Evolutionary conservation across 1,140 invertebrate species (phyloP).

Genomic region (Anoplophora glabripennis): DNA sequence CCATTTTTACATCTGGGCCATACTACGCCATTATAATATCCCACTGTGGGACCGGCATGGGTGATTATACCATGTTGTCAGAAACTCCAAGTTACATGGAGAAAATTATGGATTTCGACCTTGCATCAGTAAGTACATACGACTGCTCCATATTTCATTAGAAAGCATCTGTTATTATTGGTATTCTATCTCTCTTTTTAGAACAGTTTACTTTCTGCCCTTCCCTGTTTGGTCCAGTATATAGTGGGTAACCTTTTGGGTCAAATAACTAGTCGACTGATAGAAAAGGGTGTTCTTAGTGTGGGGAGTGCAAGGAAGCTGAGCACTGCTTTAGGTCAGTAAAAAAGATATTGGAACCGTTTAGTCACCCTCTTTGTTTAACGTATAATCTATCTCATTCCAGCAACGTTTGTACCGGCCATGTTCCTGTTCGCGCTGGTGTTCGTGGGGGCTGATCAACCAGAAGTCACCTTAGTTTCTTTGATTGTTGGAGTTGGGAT

Average conservation of each 20-base stretch:
- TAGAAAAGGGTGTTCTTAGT: background rate
- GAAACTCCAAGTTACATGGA: conserved; percentile 87
- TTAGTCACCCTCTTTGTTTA: background rate
- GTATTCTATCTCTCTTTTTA: conserved; percentile 43
- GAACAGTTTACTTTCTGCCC: conserved; percentile 68
- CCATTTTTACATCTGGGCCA: conserved; percentile 70
- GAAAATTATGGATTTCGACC: conserved; percentile 71
- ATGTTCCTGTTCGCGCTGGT: conserved; percentile 60
- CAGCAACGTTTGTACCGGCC: conserved; percentile 58
- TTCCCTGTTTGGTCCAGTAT: conserved; percentile 75
- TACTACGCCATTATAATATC: conserved; percentile 77
- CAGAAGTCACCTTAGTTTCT: conserved; percentile 55
- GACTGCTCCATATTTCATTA: too few species aligned
- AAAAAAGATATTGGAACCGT: background rate
- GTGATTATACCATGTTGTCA: conserved; percentile 84
- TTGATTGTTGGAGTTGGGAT: conserved; percentile 68
- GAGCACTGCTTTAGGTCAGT: background rate
- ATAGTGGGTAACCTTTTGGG: conserved; percentile 62
- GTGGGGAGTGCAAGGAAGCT: background rate
- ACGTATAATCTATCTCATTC: background rate
- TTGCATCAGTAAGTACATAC: conserved; percentile 62
- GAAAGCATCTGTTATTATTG: too few species aligned
- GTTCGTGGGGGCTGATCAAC: conserved; percentile 54
- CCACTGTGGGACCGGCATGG: conserved; percentile 86
- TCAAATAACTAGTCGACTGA: conserved; percentile 54